Evolutionary conservation across 2,113 vertebrate species (phyloP), one percentile per base, ranked within the genome.

Genomic region (Hiodon alosoides): DNA sequence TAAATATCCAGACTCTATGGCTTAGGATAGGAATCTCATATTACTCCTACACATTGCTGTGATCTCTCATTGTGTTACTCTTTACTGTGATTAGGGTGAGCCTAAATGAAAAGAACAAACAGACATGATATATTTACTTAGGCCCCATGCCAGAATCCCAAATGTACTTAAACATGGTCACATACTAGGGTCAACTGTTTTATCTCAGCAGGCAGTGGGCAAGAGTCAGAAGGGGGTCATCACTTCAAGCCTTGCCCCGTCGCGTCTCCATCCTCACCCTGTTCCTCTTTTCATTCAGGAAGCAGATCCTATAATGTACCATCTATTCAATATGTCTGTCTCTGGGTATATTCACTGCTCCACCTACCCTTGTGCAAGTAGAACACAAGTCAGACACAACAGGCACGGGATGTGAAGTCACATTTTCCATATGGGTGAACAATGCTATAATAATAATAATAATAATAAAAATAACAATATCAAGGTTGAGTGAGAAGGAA

Each of bases 241-340:
- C 84, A 82, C 77, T 86, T 85, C 84, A 88, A 89, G 87, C 89
- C 86, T 83, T 75, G 72, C 75, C 81, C 75, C 71, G 66, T 31
- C 73, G 74, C 72, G 75, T 68, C 0, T 73, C 80, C 80, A 73
- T 74, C 75, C 79, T 57, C 3, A 48, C n/a, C 64, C 46, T 62
- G 13, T 17, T 6, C 64, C 74, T 62, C 84, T 85, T 88, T 84
- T 79, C 77, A 82, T 71, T 82, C 75, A 89, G 90, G 89, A 90
- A 90, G 81, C 79, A 69, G 69, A 83, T 84, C 79, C 77, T 84
- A 82, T 77, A 78, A 31, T 31, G 31, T 31, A 31, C 31, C 1
- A 31, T 31, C 31, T 31, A 31, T 31, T 31, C 31, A 31, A 31
- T 31, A 31, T 31, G 31, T 31, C 31, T 31, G 31, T 31, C 31